Percentiles rank a stretch among this genome's conserved stretches.
Evolutionary conservation across 2,113 vertebrate species (phyloP).

Genomic region (Emydocephalus ijimae): DNA sequence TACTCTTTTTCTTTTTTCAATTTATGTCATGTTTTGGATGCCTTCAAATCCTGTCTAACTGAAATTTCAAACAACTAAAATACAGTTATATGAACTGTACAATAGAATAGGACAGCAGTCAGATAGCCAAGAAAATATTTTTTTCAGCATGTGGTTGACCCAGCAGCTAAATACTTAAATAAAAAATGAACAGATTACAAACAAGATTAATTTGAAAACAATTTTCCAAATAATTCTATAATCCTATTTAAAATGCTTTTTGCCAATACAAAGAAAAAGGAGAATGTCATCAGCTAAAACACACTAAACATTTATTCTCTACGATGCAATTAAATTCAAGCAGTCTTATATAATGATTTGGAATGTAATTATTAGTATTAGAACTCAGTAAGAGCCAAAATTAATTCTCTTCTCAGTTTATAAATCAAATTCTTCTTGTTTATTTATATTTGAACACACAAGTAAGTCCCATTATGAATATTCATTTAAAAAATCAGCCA

Average conservation of each 20-base stretch:
- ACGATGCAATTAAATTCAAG: not conserved
- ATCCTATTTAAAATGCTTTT: conserved; percentile 24
- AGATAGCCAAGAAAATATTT: not conserved
- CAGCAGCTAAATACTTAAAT: not conserved
- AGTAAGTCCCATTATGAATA: conserved; percentile 29
- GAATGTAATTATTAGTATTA: conserved; percentile 17
- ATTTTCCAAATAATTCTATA: conserved; percentile 43
- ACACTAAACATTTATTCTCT: not conserved
- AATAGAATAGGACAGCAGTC: not conserved
- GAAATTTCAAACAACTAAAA: not conserved
- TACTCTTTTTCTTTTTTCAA: not conserved
- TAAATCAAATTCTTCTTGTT: conserved; percentile 45
- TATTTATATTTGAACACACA: conserved; percentile 36
- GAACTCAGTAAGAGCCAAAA: not conserved
- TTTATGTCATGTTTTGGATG: not conserved
- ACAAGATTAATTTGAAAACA: conserved; percentile 45
- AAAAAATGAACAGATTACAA: conserved; percentile 42
- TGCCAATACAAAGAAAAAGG: not conserved
- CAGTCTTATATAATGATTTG: not conserved
- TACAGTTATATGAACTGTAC: not conserved
- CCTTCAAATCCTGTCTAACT: not conserved
- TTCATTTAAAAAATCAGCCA: conserved; percentile 55
- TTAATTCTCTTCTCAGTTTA: not conserved
- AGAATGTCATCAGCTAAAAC: not conserved
- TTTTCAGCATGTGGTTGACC: conserved; percentile 21